Evolutionary conservation across 1,140 invertebrate species (phyloP).

Genomic region (Coenobita brevimanus): DNA sequence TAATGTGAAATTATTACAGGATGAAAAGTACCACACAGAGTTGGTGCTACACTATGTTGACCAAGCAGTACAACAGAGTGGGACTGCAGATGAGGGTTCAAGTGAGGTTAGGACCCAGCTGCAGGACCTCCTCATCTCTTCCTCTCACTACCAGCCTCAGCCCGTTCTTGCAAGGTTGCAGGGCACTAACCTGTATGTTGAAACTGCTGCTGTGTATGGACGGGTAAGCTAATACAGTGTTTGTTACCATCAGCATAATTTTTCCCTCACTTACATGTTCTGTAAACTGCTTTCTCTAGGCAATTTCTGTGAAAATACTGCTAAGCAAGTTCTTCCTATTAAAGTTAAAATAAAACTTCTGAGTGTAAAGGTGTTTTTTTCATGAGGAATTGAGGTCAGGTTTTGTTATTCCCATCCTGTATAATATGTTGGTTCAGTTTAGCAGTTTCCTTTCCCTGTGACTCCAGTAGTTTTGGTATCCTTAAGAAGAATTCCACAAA

Average conservation of each 20-base stretch:
- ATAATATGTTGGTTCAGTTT: no score
- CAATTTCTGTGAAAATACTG: no score
- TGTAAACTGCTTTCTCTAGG: background rate
- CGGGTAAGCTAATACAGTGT: slow-evolving; percentile 72
- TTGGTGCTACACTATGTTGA: slow-evolving; percentile 76
- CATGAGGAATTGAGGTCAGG: no score
- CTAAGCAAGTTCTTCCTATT: no score
- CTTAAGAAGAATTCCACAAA: no score
- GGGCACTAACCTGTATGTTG: slow-evolving; percentile 74
- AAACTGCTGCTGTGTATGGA: slow-evolving; percentile 77
- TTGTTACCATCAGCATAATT: background rate
- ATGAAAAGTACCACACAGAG: slow-evolving; percentile 77
- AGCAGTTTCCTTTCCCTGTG: no score
- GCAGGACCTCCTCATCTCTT: slow-evolving; percentile 74
- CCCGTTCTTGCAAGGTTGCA: slow-evolving; percentile 74
- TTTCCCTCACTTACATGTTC: background rate
- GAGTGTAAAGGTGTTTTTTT: no score
- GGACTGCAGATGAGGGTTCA: slow-evolving; percentile 55
- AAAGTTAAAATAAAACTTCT: no score
- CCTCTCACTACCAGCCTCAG: slow-evolving; percentile 74
- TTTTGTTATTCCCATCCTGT: no score
- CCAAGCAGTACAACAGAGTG: slow-evolving; percentile 72
- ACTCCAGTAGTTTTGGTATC: no score
- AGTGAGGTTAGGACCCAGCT: slow-evolving; percentile 73
- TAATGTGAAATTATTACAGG: slow-evolving; percentile 71